Base-by-base conservation (phyloP, 2,797 vertebrate genomes). In the Semotilus atromaculatus region DNA sequence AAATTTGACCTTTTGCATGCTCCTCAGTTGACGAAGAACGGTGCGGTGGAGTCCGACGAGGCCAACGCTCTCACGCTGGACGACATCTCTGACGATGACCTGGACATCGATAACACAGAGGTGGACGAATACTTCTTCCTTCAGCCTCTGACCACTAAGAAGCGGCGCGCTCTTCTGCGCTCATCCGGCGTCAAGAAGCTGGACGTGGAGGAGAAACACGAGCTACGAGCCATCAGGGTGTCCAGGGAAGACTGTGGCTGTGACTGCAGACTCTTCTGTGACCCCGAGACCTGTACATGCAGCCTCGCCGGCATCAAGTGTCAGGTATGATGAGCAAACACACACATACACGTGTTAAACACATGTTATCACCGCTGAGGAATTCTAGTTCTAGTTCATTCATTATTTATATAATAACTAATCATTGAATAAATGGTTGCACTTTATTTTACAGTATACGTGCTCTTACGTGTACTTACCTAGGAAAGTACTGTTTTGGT, bases 61-160 rank as follows among this genome's bases (percentile, higher is more conserved):
- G 98, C 98, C 9, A 96, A 95, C 89, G 94, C 95, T 1, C 96
- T 99, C 64, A 99, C 98, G 0, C 94, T 97, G 51, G 98, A 99
- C 86, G 98, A 99, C 94, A 98, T 99, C 92, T 99, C 98, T 8
- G 98, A 99, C 43, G 97, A 99, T 9, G 98, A 99, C 89, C 97
- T 99, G 60, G 98, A 99, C 88, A 94, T 99, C 73, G 98, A 99
- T 95, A 99, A 99, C 96, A 99, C 97, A 0, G 98, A 99, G 90
- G 98, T 99, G n/a, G 98, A 99, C 0, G 98, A 99, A 91, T 99
- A 99, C 92, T 99, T 99, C 94, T 99, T 99, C 90, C 94, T 99
- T 72, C 98, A 99, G 93, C 98, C 98, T 10, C 93, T 99, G 76
- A 97, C 97, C 10, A 99, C 98, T n/a, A 99, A 98, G 90, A 99